Conservation (phyloP, 1,140 invertebrate species). For the Drosophila ohnishii region DNA sequence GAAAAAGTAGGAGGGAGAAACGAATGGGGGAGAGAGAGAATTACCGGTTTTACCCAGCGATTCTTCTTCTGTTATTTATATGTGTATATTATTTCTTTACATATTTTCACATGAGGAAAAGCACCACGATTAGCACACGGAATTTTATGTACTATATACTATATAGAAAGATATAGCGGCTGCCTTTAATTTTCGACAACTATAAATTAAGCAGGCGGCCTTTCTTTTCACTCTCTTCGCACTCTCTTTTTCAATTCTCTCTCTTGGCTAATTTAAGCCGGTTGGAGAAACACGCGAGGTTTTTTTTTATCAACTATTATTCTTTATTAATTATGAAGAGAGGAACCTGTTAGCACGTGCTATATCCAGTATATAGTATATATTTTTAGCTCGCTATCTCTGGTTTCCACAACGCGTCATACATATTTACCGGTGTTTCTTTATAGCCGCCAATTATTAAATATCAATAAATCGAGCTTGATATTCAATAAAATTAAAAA, state of each 20-base stretch:
- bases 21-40: slow-evolving; percentile 24
- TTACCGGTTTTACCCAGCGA: slow-evolving; percentile 61
- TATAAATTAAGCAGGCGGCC: slow-evolving; percentile 33
- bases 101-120: slow-evolving; percentile 7
- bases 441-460: not conserved
- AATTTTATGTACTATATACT: slow-evolving; percentile 6
- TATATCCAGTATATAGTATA: slow-evolving; percentile 14
- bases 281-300: slow-evolving; percentile 9
- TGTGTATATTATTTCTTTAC: slow-evolving; percentile 2
- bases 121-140: slow-evolving; percentile 15
- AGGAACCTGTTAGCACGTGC: slow-evolving; percentile 50
- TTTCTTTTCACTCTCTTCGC: slow-evolving; percentile 19
- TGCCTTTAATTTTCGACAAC: slow-evolving; percentile 5
- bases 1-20: slow-evolving; percentile 30
- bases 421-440: not conserved
- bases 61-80: slow-evolving; percentile 19
- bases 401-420: slow-evolving; percentile 1
- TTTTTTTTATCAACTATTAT: slow-evolving; percentile 3
- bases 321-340: slow-evolving; percentile 2
- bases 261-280: slow-evolving; percentile 14
- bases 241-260: slow-evolving; percentile 11
- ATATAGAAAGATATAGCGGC: slow-evolving; percentile 11
- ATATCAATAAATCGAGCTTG: not conserved
- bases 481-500: slow-evolving; percentile 2
- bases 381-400: not conserved